Base-by-base conservation (phyloP, 2,888 invertebrate genomes). In the Dorcus parallelipipedus region DNA sequence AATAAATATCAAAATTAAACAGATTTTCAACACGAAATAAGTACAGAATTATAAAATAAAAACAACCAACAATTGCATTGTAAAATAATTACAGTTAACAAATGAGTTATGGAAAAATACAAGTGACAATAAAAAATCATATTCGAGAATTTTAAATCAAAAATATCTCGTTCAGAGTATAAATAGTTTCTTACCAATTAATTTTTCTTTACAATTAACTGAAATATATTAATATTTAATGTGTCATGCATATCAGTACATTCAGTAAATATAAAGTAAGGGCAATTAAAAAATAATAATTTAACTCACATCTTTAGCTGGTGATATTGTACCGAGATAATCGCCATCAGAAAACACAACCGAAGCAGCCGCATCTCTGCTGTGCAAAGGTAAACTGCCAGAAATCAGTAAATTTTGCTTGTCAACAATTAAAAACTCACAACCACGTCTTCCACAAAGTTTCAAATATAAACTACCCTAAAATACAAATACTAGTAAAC, bases 381-480 rank as follows among this genome's bases (percentile, higher is more conserved):
- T 73, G 53, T 79, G 79, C 39, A 81, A 64, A 4, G 77, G 73
- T 5, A 79, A 74, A n/a, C 78, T 74, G 9, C 79, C 79, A 9
- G 76, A 77, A 49, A 83, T 82, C 61, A 81, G 77, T 38, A 86
- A 74, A 54, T 82, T 80, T 55, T 81, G 80, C 59, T 79, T 78
- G 71, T 86, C 84, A 9, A 86, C 79, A 45, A 82, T 78, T 57
- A 83, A 73, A 61, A 86, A 76, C 67, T 83, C 82, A 38, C 79
- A 77, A 26, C 82, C 80, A 57, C 80, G 72, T 66, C 81, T 76
- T 57, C 81, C 80, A 59, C 81, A 79, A 58, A 83, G 78, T 72
- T 93, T 89, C 71, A 91, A 90, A 76, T 92, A 93, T 64, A 96
- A 80, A 72, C 90, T 90, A 64, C 88, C 88, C 92, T 91, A 74